Evolutionary conservation across 2,113 vertebrate genomes (phyloP).

Genomic region (Pungitius pungitius): DNA sequence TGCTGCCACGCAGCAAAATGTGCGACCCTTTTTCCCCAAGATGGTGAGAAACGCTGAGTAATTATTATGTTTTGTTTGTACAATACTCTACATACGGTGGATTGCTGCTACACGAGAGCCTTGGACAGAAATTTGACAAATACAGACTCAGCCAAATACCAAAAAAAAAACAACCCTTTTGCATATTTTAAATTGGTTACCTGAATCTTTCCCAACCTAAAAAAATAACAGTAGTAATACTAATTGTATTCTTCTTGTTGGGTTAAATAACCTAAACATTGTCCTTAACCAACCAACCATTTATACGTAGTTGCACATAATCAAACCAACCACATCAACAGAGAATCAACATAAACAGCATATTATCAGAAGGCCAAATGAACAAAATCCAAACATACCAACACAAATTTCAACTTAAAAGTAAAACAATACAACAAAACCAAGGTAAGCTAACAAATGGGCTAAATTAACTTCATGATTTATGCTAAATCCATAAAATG

Average conservation of each 20-base stretch:
- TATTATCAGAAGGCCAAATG: not conserved
- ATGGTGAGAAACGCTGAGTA: slow-evolving; percentile 7
- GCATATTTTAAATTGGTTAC: not conserved
- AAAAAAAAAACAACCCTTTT: too few species aligned
- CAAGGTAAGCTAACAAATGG: too few species aligned
- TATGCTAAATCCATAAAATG: not conserved
- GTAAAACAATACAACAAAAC: too few species aligned
- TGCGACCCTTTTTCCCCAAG: slow-evolving; percentile 6
- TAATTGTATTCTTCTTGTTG: not conserved
- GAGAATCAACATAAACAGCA: not conserved
- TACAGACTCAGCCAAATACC: not conserved
- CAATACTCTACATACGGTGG: not conserved
- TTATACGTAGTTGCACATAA: not conserved
- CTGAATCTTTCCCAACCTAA: not conserved
- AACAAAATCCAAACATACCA: not conserved
- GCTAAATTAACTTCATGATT: not conserved
- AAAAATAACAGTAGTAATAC: not conserved
- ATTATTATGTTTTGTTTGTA: not conserved
- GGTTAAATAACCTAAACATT: not conserved
- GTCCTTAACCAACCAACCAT: not conserved
- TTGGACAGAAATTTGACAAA: not conserved
- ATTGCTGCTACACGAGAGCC: not conserved
- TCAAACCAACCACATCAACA: not conserved
- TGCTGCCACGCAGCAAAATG: not conserved
- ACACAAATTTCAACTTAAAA: not conserved